phyloP scores from a whole-genome alignment of 2,113 vertebrate species.

The Crocuta crocuta region DNA sequence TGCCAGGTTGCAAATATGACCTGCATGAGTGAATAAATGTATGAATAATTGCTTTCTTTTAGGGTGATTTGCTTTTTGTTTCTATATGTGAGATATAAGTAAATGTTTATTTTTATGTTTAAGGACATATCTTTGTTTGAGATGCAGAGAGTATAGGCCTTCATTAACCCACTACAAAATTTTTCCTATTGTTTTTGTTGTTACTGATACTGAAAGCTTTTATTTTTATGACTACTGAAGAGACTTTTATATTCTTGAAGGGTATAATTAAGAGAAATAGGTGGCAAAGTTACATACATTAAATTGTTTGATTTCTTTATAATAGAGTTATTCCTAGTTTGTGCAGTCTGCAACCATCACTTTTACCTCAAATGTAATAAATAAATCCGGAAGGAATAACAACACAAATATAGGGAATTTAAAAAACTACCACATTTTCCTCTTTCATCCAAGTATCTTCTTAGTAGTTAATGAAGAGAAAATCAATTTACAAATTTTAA shows the following conservation, averaged over 20 bases:
- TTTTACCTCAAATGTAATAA: neutral
- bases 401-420: neutral
- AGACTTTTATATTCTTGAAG: neutral
- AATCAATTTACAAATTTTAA: neutral
- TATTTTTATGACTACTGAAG: neutral
- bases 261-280: neutral
- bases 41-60: neutral
- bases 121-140: neutral
- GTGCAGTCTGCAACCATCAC: neutral
- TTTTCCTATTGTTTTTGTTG: neutral
- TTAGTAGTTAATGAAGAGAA: neutral
- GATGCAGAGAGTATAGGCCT: neutral
- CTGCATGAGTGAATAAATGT: neutral
- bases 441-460: neutral
- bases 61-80: neutral
- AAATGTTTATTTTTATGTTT: neutral
- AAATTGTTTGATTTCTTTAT: neutral
- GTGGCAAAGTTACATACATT: neutral
- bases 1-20: neutral
- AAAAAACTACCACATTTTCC: neutral
- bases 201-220: neutral
- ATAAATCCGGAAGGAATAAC: neutral
- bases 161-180: neutral
- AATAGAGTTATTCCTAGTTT: neutral
- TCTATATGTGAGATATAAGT: neutral